Base-by-base conservation (phyloP, 2,797 vertebrate species). In the Enteromius thamalakanensis region DNA sequence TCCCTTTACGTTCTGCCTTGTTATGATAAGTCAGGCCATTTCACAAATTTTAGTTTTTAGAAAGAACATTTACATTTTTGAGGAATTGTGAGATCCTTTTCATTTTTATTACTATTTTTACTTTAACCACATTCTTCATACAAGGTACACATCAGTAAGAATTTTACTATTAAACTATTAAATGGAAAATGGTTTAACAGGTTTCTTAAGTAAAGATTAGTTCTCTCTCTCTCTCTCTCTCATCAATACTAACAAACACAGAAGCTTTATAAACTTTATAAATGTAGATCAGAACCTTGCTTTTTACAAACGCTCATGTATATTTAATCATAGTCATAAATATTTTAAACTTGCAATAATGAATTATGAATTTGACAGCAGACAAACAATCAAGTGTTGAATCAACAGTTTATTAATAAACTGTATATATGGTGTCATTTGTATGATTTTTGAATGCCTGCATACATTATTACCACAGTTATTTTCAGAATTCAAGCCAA, bases 1-100 rank as follows among this genome's bases (percentile, higher is more conserved):
- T 94, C 86, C 92, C 85, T 88, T 87, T 90, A 92, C 93, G 89
- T 89, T 69, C 84, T 68, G 76, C 88, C 93, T 93, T 94, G 92
- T 94, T 70, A 58, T 78, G 60, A 40, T 29, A 64, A 81, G 64
- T 76, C 37, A 65, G 62, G 9, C 26, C 14, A 21, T 71, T 19
- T 71, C 29, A 32, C 26, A 64, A 2, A 65, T 64, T 34, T 60
- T 42, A 1, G 32, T 68, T 72, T 71, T 68, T 71, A 55, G 53
- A 58, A 65, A 26, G 3, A 26, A 40, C 29, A 58, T 67, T 19
- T 19, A 62, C 4, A 58, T 79, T 71, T 26, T 76, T 45, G 42
- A 53, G 19, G 6, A 67, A n/a, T 45, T 23, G 58, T 26, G 40
- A 47, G 3, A 58, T 21, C 5, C 5, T 42, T 80, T 58, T 17